Evolutionary conservation across 2,797 vertebrate genomes (phyloP), one percentile per base, ranked within the genome.

Genomic region (Leptodactylus fallax): DNA sequence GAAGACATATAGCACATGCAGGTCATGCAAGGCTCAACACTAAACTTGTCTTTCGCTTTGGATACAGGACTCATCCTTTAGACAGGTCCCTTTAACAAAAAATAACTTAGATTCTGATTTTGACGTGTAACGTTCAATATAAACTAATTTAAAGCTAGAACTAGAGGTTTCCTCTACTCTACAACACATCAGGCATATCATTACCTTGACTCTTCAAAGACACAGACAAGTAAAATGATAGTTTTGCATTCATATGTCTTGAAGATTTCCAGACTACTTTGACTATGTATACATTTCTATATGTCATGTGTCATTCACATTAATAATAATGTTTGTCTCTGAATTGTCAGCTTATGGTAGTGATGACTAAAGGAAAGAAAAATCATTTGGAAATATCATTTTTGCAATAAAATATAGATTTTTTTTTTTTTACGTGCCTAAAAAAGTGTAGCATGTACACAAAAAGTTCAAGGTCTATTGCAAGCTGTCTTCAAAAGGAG

Each of bases 281-380:
- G 45, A 74, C 3, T 74, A 49, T 53, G n/a, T 53, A 53, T 53
- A 3, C 49, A 77, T 53, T 77, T 2, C 12, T 14, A 77, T 51
- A 77, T 53, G 74, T 77, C 49, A 77, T 53, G n/a, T 77, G 49
- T 23, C 74, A 23, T 53, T 77, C 74, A 53, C 49, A 53, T 23
- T 51, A 77, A 13, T 77, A 47, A 77, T 77, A 77, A 77, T 77
- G 74, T 53, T 77, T 49, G 47, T 11, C 71, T 51, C 7, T 49
- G 19, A 74, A 49, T 21, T 74, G 4, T 10, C 14, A 7, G 49
- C 49, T 77, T 9, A 23, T 51, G 13, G 74, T 13, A 77, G 12
- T 53, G 13, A n/a, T 77, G 19, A 51, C 47, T 49, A 25, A n/a
- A 76, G 45, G 3, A 13, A 76, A 51, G 45, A 51, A 72, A 51